These are phyloP conservation scores for Andrena cerasifolii DNA, from an alignment of 1,140 invertebrate genomes.

Conservation along the genomic window DNA sequence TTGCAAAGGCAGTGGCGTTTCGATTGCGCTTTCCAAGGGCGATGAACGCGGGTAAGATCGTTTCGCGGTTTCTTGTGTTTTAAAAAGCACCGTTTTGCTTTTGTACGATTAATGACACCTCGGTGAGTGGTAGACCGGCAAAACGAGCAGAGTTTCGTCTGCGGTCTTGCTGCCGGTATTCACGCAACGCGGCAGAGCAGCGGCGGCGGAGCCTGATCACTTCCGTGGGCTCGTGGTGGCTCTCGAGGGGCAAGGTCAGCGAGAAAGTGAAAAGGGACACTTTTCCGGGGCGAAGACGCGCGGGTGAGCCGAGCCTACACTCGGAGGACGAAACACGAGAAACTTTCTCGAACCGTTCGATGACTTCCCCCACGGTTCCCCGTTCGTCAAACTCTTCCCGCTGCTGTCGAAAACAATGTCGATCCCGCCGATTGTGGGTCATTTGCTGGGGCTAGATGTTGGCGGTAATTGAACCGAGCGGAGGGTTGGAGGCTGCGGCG, in stretches of 20 bases:
- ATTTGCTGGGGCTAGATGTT: not conserved
- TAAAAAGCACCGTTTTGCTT: too few species aligned
- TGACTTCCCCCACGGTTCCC: constrained; percentile 58
- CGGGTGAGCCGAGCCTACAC: not conserved
- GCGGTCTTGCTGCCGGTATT: constrained; percentile 12
- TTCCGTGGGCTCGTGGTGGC: constrained; percentile 52
- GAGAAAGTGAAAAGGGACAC: constrained; percentile 68
- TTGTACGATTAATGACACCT: constrained; percentile 7
- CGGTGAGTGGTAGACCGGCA: not conserved
- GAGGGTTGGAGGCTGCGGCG: too few species aligned
- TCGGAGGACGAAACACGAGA: constrained; percentile 53
- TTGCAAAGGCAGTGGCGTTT: too few species aligned
- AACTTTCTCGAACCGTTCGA: constrained; percentile 31
- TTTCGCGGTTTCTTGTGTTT: too few species aligned
- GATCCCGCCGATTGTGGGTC: not conserved
- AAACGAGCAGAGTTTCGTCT: not conserved
- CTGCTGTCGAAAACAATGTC: not conserved
- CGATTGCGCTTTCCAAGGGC: too few species aligned
- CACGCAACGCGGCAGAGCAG: constrained; percentile 5
- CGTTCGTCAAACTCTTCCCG: not conserved
- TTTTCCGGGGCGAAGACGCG: constrained; percentile 19
- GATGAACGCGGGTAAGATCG: not conserved
- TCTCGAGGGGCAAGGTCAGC: constrained; percentile 48
- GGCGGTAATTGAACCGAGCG: too few species aligned
- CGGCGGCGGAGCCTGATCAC: constrained; percentile 6